phyloP scores from a whole-genome alignment of 2,113 vertebrate genomes.

The Petaurus breviceps region DNA sequence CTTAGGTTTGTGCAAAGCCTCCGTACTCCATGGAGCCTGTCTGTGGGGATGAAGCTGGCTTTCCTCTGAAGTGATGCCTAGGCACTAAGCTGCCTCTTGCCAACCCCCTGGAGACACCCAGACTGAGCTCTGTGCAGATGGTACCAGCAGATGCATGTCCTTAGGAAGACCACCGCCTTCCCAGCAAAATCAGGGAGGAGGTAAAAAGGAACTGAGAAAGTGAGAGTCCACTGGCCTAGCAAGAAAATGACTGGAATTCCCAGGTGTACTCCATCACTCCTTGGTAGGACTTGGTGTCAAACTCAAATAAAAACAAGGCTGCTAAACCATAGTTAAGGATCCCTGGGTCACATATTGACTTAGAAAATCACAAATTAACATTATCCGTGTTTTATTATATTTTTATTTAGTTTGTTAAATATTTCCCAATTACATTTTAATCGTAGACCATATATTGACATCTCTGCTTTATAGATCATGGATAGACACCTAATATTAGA shows the following conservation, averaged over 20 bases:
- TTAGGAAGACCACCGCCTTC: conserved; percentile 56
- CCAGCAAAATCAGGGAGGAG: conserved; percentile 40
- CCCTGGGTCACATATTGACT: neutral
- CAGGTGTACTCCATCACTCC: neutral
- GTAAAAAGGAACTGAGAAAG: neutral
- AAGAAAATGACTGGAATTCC: conserved; percentile 25
- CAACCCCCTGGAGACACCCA: conserved; percentile 65
- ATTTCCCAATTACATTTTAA: neutral
- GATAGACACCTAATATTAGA: neutral
- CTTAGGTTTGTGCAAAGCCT: conserved; percentile 24
- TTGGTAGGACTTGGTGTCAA: conserved; percentile 6
- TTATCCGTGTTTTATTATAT: neutral
- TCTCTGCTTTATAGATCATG: neutral
- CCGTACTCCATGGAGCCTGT: conserved; percentile 53
- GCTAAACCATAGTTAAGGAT: neutral
- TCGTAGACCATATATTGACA: neutral
- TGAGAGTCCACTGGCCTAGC: neutral
- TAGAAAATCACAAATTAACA: neutral
- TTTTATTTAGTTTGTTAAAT: neutral
- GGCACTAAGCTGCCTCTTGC: conserved; percentile 58
- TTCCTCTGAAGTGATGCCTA: conserved; percentile 82
- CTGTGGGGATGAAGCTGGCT: conserved; percentile 27
- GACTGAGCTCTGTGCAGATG: conserved; percentile 78
- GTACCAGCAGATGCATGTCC: conserved; percentile 72
- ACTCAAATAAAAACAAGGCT: neutral